Evolutionary conservation across 2,797 vertebrate species (phyloP), one percentile per base, ranked within the genome.

Genomic region (Lacerta bilineata): DNA sequence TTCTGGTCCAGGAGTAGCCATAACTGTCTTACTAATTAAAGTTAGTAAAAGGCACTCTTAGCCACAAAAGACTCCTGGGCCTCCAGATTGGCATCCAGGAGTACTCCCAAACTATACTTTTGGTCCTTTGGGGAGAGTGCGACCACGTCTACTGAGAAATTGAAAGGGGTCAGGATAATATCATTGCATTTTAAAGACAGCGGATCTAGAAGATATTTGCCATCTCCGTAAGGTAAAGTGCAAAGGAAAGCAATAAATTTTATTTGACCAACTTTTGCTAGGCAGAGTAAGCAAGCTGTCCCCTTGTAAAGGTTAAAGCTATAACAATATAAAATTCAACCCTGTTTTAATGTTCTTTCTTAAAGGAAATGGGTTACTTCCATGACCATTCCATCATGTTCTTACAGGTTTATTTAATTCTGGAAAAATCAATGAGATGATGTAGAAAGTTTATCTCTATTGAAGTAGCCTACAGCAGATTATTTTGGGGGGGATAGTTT

Each of bases 381-480:
- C 25, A 43, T 43, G 79, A 33, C 69, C 11, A 61, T 87, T 64
- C 50, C 8, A 25, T 74, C 79, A 75, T 55, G 64, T 13, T 33
- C 33, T 43, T 87, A 68, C 29, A 43, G 50, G 81, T 80, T 81
- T 72, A 80, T 61, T 81, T 43, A 80, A 81, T 61, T 72, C 61
- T 55, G 61, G 46, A 87, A 81, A 80, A 74, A 74, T 87, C 78
- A 87, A 46, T 81, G 25, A n/a, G 69, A 64, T 82, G 86, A 87
- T 81, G 33, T 39, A 75, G 68, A 81, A 81, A 43, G 79, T 74
- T 69, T 18, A 87, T 87, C 43, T 81, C 36, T 5, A 81, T 81
- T 69, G 59, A 61, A 80, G 25, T 59, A 33, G 33, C 33, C 33
- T 33, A 18, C 6, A 15, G 36, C 43, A 36, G 39, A 79, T 13